Base-by-base conservation (phyloP, 2,888 invertebrate species). In the Tryphoninae sp. region DNA sequence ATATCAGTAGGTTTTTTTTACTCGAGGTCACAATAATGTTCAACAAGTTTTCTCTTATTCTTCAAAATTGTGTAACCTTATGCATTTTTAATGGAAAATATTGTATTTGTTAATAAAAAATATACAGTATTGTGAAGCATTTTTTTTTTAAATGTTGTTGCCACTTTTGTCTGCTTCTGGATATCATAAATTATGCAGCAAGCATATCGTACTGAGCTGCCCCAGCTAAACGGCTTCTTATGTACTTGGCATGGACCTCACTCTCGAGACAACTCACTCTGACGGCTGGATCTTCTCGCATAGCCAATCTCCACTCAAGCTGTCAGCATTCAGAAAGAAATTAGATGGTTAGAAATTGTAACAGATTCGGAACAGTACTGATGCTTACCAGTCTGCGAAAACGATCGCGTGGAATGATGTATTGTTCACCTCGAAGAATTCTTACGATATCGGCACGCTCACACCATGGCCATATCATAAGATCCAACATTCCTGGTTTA, bases 391-490 rank as follows among this genome's bases (percentile, higher is more conserved):
- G 89, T 90, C 93, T 92, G 69, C 93, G 93, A 89, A 95, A 96
- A 89, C 95, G 94, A 33, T 94, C 93, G 78, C 94, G 93, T 71
- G 95, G 95, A 90, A 96, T 93, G 77, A 93, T 92, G 90, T 94
- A 96, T 69, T 94, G 94, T 61, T 94, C 93, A 68, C 94, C 94
- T 7, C 94, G 94, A 61, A 95, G 89, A 23, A 95, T 90, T 87
- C 93, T 93, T 0, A 96, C 92, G 58, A 96, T 88, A 82, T 94
- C 93, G 0, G 95, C 88, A 86, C 95, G 93, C 90, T 97, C 97
- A 87, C 96, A 94, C 95, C 96, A 97, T 1, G 97, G 97, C 96
- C 96, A 97, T 84, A 97, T 95, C 93, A 97, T 96, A 86, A 95
- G 96, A 90, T 97, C 97, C 71, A 97, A 92, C 93, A 96, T 94